Evolutionary conservation across 2,888 invertebrate genomes (phyloP).

Genomic region (Camponotus fellah): DNA sequence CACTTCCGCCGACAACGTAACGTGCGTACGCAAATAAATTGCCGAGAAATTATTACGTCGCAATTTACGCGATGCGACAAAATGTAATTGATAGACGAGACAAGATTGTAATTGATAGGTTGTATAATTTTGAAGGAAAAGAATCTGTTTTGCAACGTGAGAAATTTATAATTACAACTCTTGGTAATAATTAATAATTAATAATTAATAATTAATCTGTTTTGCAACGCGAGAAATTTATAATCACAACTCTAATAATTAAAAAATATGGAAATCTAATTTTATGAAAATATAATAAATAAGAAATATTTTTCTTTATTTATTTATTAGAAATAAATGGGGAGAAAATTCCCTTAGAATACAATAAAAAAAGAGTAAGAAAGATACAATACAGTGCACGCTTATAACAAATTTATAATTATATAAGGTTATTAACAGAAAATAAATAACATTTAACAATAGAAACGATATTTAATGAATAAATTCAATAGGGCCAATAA

Average conservation of each 20-base stretch:
- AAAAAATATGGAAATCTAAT: neutral
- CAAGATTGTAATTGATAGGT: conserved; percentile 1
- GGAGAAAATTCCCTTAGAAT: no score
- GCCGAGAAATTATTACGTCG: conserved; percentile 27
- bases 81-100: conserved; percentile 10
- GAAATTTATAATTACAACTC: neutral
- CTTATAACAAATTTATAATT: no score
- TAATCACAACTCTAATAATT: neutral
- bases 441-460: no score
- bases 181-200: neutral
- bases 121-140: neutral
- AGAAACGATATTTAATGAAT: no score
- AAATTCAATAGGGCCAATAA: no score
- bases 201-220: no score
- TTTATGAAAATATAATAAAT: neutral
- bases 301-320: neutral
- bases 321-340: no score
- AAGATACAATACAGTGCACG: no score
- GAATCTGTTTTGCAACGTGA: neutral
- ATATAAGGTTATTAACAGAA: no score
- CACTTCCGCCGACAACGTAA: conserved; percentile 2
- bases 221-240: no score
- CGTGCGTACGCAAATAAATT: conserved; percentile 35
- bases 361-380: no score
- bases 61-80: conserved; percentile 9